These are phyloP conservation scores for Nycticryphes semicollaris DNA, from an alignment of 2,113 vertebrate species.

Conservation along the genomic window DNA sequence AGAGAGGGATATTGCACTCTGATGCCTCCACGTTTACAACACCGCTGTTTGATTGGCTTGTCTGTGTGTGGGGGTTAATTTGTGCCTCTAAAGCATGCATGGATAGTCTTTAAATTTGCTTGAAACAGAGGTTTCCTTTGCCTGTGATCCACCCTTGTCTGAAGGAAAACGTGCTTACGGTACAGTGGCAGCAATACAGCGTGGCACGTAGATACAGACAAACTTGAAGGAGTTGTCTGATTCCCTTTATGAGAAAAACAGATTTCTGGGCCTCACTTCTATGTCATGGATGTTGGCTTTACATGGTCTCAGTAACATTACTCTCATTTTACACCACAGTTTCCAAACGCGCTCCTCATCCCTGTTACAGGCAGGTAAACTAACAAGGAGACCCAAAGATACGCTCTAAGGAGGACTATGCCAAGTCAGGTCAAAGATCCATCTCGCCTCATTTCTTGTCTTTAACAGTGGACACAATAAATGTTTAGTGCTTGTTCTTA, in stretches of 20 bases:
- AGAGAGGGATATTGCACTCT: constrained; percentile 46
- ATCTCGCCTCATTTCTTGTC: not conserved
- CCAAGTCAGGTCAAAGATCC: not conserved
- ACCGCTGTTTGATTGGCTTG: constrained; percentile 74
- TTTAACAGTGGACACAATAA: not conserved
- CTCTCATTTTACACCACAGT: not conserved
- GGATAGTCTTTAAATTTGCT: constrained; percentile 82
- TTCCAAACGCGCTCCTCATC: not conserved
- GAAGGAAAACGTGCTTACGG: not conserved
- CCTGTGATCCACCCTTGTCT: constrained; percentile 32
- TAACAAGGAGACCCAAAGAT: not conserved
- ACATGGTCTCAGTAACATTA: not conserved
- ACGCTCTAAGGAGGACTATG: not conserved
- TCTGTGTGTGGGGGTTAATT: constrained; percentile 55
- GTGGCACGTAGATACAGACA: not conserved
- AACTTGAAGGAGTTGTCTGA: not conserved
- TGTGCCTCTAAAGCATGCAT: constrained; percentile 83
- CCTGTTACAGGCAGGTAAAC: not conserved
- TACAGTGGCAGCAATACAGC: not conserved
- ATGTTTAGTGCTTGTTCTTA: not conserved
- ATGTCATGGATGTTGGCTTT: not conserved
- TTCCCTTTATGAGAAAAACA: not conserved
- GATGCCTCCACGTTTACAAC: constrained; percentile 57
- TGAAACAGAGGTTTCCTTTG: constrained; percentile 40
- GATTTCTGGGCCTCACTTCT: not conserved